These are phyloP conservation scores for Hetaerina americana DNA, from an alignment of 1,140 invertebrate species.

Conservation along the genomic window DNA sequence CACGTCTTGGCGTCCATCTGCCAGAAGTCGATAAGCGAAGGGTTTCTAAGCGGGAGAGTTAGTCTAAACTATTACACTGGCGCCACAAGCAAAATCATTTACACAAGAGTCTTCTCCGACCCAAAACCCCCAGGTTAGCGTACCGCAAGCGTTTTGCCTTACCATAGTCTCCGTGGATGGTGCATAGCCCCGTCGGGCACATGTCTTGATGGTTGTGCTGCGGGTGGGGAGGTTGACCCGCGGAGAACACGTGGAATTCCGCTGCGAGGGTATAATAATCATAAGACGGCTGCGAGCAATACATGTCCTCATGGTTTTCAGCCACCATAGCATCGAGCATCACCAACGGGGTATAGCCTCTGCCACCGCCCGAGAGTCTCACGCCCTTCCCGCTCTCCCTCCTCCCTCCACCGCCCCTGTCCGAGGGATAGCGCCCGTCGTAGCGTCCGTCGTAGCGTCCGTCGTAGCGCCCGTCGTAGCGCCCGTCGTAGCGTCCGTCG, in stretches of 20 bases:
- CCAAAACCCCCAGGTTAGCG: neutral
- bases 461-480: neutral
- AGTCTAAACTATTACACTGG: too few relatives aligned
- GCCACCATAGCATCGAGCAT: neutral
- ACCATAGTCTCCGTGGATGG: slow-evolving; percentile 24
- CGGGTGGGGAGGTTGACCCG: neutral
- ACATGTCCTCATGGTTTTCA: slow-evolving; percentile 23
- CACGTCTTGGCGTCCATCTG: too few relatives aligned
- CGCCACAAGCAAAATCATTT: too few relatives aligned
- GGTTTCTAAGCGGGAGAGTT: neutral
- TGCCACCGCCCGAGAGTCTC: neutral
- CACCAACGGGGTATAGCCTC: neutral
- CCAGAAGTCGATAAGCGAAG: too few relatives aligned
- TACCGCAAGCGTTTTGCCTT: neutral
- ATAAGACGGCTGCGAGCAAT: slow-evolving; percentile 25
- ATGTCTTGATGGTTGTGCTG: slow-evolving; percentile 4
- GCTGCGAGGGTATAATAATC: slow-evolving; percentile 17
- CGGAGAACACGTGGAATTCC: slow-evolving; percentile 10
- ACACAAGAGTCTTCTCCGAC: too few relatives aligned
- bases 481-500: neutral
- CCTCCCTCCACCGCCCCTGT: neutral
- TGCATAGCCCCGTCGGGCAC: slow-evolving; percentile 22
- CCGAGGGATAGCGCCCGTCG: neutral
- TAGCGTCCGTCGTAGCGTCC: neutral
- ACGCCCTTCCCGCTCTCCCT: neutral